Percentiles rank a stretch among this genome's conserved stretches.
These are phyloP conservation scores for Mimachlamys varia DNA, from an alignment of 2,888 invertebrate genomes.

Conservation along the genomic window DNA sequence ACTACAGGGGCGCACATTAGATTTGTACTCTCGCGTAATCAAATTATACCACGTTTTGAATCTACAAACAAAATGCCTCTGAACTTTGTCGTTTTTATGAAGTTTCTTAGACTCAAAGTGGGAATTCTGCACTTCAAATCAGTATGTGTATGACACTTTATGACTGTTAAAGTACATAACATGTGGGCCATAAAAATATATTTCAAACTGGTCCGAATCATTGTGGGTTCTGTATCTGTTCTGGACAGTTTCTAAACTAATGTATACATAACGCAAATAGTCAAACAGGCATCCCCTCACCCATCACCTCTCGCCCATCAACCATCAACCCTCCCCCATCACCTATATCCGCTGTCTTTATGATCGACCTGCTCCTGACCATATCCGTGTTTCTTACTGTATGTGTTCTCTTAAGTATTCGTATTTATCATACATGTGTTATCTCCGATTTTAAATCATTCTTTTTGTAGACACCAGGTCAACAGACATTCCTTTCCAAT, in stretches of 20 bases:
- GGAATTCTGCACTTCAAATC: not conserved
- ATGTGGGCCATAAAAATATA: not conserved
- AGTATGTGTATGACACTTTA: not conserved
- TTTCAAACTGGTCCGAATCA: not conserved
- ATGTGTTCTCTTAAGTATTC: no score
- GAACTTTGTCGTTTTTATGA: not conserved
- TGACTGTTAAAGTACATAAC: not conserved
- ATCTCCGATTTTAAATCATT: no score
- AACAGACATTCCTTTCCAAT: no score
- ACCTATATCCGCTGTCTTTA: not conserved
- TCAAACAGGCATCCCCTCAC: not conserved
- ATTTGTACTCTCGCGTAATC: not conserved
- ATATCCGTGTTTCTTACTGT: no score
- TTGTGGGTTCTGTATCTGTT: not conserved
- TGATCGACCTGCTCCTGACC: no score
- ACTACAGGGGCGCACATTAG: not conserved
- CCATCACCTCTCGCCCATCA: no score
- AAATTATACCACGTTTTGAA: not conserved
- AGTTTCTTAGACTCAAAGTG: not conserved
- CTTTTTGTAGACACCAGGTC: no score
- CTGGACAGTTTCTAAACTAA: no score
- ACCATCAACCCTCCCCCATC: not conserved
- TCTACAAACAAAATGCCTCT: not conserved
- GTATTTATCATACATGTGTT: no score
- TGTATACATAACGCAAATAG: no score